Percentiles rank a stretch among this genome's conserved stretches.
These are phyloP conservation scores for Pao palembangensis DNA, from an alignment of 2,113 vertebrate genomes.

Conservation along the genomic window DNA sequence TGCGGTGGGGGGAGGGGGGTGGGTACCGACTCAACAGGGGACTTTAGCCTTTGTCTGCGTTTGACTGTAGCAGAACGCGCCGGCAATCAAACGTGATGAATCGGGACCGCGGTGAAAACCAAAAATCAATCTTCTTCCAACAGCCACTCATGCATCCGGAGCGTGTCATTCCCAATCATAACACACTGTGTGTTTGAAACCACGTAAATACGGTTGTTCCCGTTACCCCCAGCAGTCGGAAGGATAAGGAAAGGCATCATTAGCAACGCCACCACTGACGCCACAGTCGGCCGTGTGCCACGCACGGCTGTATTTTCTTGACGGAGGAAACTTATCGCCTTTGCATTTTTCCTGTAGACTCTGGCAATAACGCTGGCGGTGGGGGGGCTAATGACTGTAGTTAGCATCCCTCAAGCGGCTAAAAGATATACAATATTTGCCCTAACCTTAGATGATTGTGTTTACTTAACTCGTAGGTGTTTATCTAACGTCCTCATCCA, in stretches of 20 bases:
- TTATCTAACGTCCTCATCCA: constrained; percentile 31
- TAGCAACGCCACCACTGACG: constrained; percentile 17
- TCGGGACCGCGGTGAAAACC: not conserved
- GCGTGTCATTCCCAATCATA: not conserved
- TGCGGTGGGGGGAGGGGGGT: not conserved
- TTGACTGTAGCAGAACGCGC: constrained; percentile 14
- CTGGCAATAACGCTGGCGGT: constrained; percentile 23
- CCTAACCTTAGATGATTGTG: constrained; percentile 56
- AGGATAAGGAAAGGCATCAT: no score
- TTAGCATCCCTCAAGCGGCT: constrained; percentile 40
- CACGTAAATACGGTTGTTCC: not conserved
- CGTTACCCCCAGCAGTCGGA: not conserved
- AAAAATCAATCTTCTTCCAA: constrained; percentile 12
- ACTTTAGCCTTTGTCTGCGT: constrained; percentile 23
- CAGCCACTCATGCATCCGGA: not conserved
- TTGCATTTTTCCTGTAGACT: not conserved
- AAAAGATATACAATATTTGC: constrained; percentile 58
- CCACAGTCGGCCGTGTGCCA: no score
- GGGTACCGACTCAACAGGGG: constrained; percentile 13
- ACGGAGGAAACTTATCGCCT: constrained; percentile 7
- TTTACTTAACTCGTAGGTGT: constrained; percentile 45
- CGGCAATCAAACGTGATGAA: constrained; percentile 2
- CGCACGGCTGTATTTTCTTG: constrained; percentile 34
- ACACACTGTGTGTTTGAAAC: not conserved
- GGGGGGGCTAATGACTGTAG: constrained; percentile 47